A percentile compares a stretch with the other conserved stretches of the same genome.
Conservation (phyloP, 2,888 invertebrate species). For the Lucinisca nassula region DNA sequence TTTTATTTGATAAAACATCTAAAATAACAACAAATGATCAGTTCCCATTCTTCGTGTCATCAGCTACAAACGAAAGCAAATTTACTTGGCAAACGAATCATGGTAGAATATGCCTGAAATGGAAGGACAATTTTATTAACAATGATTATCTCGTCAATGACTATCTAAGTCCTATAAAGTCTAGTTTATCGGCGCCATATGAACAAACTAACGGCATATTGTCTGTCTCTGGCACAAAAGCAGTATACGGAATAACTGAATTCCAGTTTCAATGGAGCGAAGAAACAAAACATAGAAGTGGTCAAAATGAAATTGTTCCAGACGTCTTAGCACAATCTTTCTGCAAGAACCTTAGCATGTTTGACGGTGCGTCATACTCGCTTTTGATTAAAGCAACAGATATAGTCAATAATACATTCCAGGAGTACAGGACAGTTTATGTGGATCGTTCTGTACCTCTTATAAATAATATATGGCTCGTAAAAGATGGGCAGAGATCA, state of each 20-base stretch:
- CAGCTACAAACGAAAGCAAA: slow-evolving; percentile 40
- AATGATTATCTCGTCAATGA: slow-evolving; percentile 26
- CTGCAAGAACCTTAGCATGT: slow-evolving; percentile 47
- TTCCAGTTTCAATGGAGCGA: slow-evolving; percentile 42
- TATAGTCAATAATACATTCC: slow-evolving; percentile 59
- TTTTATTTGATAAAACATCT: slow-evolving; percentile 64
- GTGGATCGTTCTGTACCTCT: slow-evolving; percentile 63
- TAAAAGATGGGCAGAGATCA: slow-evolving; percentile 46
- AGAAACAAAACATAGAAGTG: neutral
- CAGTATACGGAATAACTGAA: slow-evolving; percentile 62
- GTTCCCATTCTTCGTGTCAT: slow-evolving; percentile 22
- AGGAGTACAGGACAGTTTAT: slow-evolving; percentile 45
- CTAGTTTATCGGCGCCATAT: slow-evolving; percentile 50
- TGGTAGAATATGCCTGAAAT: slow-evolving; percentile 46
- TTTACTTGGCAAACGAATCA: slow-evolving; percentile 65
- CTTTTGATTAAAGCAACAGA: slow-evolving; percentile 64
- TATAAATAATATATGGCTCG: slow-evolving; percentile 62
- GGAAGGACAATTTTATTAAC: slow-evolving; percentile 62
- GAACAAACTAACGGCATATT: slow-evolving; percentile 68
- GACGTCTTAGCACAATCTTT: slow-evolving; percentile 43
- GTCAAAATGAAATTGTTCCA: neutral
- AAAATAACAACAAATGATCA: slow-evolving; percentile 22
- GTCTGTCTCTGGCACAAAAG: slow-evolving; percentile 66
- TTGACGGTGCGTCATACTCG: slow-evolving; percentile 64
- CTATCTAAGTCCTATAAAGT: slow-evolving; percentile 31